Percentiles rank a stretch among this genome's conserved stretches.
phyloP scores from a whole-genome alignment of 2,797 vertebrate species.

The Phrynocephalus forsythii region DNA sequence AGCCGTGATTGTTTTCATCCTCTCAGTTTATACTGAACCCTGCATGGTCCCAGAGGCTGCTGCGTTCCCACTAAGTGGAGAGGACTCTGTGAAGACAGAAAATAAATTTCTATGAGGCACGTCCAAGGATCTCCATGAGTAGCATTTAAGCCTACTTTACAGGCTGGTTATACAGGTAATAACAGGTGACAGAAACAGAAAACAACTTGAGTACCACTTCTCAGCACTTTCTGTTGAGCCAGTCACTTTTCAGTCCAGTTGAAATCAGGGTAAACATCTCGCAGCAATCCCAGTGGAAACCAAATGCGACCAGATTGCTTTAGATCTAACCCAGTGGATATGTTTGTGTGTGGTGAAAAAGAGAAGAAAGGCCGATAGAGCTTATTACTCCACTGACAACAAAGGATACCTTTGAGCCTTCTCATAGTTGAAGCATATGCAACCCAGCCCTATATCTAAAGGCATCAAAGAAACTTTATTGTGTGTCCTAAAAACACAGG shows the following conservation, averaged over 20 bases:
- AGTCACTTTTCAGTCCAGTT: background rate
- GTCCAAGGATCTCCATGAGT: slow-evolving; percentile 20
- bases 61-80: slow-evolving; percentile 83
- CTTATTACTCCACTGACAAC: background rate
- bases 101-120: background rate
- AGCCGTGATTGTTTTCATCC: background rate
- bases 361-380: background rate
- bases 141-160: slow-evolving; percentile 9
- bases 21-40: slow-evolving; percentile 74
- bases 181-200: background rate
- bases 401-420: background rate
- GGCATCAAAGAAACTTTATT: background rate
- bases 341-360: background rate
- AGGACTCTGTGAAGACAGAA: slow-evolving; percentile 76
- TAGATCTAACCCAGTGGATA: background rate
- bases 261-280: background rate
- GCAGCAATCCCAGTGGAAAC: background rate
- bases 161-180: background rate
- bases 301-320: background rate
- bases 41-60: slow-evolving; percentile 78
- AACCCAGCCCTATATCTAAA: background rate
- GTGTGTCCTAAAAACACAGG: background rate
- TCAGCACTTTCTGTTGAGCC: background rate
- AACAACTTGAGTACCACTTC: background rate
- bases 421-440: too few relatives aligned